phyloP scores from a whole-genome alignment of 2,113 vertebrate genomes.

The Ondatra zibethicus region DNA sequence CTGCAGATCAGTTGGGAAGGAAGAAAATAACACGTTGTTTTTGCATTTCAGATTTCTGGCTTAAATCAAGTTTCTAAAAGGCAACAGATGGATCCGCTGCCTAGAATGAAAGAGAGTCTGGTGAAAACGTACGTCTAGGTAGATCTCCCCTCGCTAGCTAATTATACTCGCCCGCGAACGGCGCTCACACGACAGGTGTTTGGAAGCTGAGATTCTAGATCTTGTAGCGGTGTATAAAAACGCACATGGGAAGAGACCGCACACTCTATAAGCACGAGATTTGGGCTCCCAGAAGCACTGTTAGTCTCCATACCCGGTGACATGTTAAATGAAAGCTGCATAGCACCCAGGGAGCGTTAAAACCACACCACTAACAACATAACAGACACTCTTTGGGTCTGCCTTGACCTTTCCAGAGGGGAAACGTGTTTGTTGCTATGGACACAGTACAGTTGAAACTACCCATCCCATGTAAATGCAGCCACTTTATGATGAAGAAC shows the following conservation, averaged over 20 bases:
- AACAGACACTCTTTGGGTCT: background rate
- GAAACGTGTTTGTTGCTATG: background rate
- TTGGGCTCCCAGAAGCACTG: background rate
- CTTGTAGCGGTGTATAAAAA: constrained; percentile 42
- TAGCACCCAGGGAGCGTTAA: background rate
- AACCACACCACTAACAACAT: background rate
- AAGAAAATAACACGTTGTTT: background rate
- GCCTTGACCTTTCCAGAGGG: background rate
- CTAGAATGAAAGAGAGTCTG: constrained; percentile 69
- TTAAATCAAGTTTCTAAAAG: constrained; percentile 56
- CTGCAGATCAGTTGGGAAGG: constrained; percentile 11
- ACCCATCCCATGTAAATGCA: background rate
- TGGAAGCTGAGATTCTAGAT: constrained; percentile 41
- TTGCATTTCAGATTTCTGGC: constrained; percentile 63
- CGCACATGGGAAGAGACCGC: background rate
- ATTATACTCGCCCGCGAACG: background rate
- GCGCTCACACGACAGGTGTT: constrained; percentile 14
- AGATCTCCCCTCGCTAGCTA: background rate
- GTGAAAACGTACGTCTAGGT: constrained; percentile 65
- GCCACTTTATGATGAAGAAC: constrained; percentile 28
- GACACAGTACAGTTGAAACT: background rate
- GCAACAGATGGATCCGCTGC: constrained; percentile 63
- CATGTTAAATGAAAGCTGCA: constrained; percentile 8
- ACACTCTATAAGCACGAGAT: background rate
- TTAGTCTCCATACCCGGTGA: background rate